Evolutionary conservation across 2,888 invertebrate species (phyloP).

Genomic region (Archips xylosteana): DNA sequence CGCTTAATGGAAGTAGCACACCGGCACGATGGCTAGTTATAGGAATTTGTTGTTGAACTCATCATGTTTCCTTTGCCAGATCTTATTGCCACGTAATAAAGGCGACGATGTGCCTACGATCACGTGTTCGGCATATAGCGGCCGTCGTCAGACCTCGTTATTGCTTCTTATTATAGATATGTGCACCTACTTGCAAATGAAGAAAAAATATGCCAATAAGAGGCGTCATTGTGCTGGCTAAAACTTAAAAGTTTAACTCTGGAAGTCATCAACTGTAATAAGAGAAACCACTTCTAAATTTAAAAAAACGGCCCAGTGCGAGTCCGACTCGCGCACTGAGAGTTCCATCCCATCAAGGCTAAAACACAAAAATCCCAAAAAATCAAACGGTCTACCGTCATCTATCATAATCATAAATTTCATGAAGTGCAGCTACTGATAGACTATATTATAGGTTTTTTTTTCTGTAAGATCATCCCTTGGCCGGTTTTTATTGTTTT

Average conservation of each 20-base stretch:
- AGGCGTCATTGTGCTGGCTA: background rate
- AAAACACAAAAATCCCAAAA: no score
- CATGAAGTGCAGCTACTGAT: no score
- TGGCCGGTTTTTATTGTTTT: no score
- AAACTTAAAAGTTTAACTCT: background rate
- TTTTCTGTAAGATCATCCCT: no score
- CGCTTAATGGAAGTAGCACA: conserved; percentile 40
- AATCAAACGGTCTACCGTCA: no score
- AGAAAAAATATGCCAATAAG: conserved; percentile 19
- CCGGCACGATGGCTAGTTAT: conserved; percentile 21
- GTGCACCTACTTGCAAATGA: conserved; percentile 10
- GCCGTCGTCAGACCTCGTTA: conserved; percentile 28
- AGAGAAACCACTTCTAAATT: background rate
- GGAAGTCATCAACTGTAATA: background rate
- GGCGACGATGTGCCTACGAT: conserved; percentile 17
- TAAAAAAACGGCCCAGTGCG: no score
- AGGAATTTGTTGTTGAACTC: conserved; percentile 32
- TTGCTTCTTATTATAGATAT: conserved; percentile 28
- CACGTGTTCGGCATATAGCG: conserved; percentile 31
- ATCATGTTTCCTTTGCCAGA: conserved; percentile 18
- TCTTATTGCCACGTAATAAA: conserved; percentile 24
- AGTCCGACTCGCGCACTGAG: no score
- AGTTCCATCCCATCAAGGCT: no score
- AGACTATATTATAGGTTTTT: no score
- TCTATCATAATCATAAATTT: no score